Evolutionary conservation across 2,888 invertebrate genomes (phyloP), one percentile per base, ranked within the genome.

Genomic region (Seladonia tumulorum): DNA sequence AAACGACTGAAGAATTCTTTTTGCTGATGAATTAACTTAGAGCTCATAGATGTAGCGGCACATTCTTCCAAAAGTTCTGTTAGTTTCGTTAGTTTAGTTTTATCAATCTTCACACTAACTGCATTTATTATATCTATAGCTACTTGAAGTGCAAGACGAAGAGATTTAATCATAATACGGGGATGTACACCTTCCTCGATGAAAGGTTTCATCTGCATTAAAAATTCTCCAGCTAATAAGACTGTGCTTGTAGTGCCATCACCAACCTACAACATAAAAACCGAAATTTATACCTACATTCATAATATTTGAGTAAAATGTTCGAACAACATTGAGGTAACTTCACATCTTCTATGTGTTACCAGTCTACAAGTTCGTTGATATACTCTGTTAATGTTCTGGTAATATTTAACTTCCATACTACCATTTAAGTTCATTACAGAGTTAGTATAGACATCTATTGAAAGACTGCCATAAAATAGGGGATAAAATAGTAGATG

Each of bases 161-260:
- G 97, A 0, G 99, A 98, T 90, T 97, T 97, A 81, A 99, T 98
- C 78, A 99, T 97, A 79, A 99, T 96, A 81, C 99, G 97, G 0
- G 99, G 99, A 95, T 99, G 99, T 0, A 98, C 97, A 22, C 99
- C 99, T 95, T 99, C 99, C 94, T 99, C 99, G 49, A 99, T 97
- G 93, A 98, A 99, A 0, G 98, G 97, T 95, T 99, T 99, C 89
- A 99, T 96, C 94, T 99, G 98, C 95, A 99, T 99, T 90, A 99
- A 95, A 89, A 99, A 97, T 95, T 99, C 99, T 22, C 99, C 99
- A 53, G 99, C 99, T 76, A 99, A 95, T 83, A 99, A 96, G 4
- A 99, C 99, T 47, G 99, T 99, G 79, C 98, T 99, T 0, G 99
- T 99, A 16, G 99, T 99, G 12, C 99, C 99, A 95, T 99, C 99